Evolutionary conservation across 2,888 invertebrate genomes (phyloP).

Genomic region (Shargacucullia verbasci): DNA sequence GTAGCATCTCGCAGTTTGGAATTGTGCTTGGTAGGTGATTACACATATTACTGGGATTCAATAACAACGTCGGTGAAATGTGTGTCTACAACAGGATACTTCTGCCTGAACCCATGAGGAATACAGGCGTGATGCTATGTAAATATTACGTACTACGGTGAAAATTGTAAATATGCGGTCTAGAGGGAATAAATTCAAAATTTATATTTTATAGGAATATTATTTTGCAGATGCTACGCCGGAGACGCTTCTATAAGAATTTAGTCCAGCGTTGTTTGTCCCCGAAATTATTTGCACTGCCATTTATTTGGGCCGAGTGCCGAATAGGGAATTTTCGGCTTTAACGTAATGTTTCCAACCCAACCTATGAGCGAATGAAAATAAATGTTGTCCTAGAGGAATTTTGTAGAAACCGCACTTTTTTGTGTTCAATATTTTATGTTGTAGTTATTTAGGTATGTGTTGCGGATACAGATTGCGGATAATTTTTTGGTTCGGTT

Average conservation of each 20-base stretch:
- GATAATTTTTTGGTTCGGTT: too few relatives aligned
- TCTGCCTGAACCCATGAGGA: too few relatives aligned
- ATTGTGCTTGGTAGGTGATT: too few relatives aligned
- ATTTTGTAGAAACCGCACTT: constrained; percentile 16
- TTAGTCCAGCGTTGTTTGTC: constrained; percentile 51
- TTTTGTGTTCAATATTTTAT: constrained; percentile 45
- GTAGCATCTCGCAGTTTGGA: too few relatives aligned
- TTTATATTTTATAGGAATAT: neutral
- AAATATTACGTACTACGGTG: too few relatives aligned
- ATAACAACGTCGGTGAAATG: too few relatives aligned
- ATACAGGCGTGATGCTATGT: too few relatives aligned
- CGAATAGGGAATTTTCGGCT: constrained; percentile 58
- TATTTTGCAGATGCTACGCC: constrained; percentile 32
- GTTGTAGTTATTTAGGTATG: constrained; percentile 23
- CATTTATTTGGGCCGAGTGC: constrained; percentile 52
- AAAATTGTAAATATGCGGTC: too few relatives aligned
- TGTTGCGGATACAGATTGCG: constrained; percentile 22
- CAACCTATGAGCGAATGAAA: constrained; percentile 51
- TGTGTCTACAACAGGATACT: too few relatives aligned
- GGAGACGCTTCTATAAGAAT: constrained; percentile 49
- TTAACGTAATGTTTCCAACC: constrained; percentile 51
- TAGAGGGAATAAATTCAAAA: too few relatives aligned
- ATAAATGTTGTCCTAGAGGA: constrained; percentile 47
- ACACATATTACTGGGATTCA: too few relatives aligned
- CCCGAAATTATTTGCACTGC: constrained; percentile 57